Conservation (phyloP, 92 coral and sea anemone species). For the Nematostella vectensis region DNA sequence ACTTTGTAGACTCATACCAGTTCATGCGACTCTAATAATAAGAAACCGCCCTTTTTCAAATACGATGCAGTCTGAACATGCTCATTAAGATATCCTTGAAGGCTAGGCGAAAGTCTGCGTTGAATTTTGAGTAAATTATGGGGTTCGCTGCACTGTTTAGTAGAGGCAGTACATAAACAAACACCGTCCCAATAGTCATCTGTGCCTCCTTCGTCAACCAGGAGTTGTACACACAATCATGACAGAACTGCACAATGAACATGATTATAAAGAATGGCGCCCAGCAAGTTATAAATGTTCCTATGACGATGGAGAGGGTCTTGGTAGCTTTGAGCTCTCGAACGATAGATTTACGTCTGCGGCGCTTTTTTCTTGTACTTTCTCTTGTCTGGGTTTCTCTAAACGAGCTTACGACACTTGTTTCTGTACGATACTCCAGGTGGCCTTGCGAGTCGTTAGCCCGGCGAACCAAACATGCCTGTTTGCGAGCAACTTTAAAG, state of each 20-base stretch:
- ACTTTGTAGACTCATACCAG: no score
- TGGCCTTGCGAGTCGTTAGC: conserved; percentile 9
- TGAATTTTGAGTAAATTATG: conserved; percentile 70
- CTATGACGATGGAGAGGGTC: conserved; percentile 70
- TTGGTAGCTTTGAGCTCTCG: conserved; percentile 85
- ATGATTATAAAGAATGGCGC: conserved; percentile 58
- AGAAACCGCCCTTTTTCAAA: no score
- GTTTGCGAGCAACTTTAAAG: conserved; percentile 61
- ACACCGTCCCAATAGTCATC: conserved; percentile 47
- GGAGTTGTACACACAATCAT: conserved; percentile 5
- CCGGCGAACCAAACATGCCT: conserved; percentile 44
- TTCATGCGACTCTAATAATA: no score
- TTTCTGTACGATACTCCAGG: neutral
- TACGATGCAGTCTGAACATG: neutral
- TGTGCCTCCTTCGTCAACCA: conserved; percentile 14
- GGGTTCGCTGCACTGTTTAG: conserved; percentile 77
- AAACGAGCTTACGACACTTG: neutral
- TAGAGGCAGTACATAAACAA: conserved; percentile 70
- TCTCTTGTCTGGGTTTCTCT: conserved; percentile 11
- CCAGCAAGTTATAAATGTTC: conserved; percentile 76
- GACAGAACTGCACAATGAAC: conserved; percentile 55
- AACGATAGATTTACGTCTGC: conserved; percentile 49
- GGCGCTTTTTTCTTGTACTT: conserved; percentile 29
- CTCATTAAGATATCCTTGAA: conserved; percentile 50
- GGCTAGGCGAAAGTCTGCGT: conserved; percentile 64